A percentile compares a stretch with the other conserved stretches of the same genome.
Conservation (phyloP, 2,113 vertebrate genomes). For the Tursiops truncatus region DNA sequence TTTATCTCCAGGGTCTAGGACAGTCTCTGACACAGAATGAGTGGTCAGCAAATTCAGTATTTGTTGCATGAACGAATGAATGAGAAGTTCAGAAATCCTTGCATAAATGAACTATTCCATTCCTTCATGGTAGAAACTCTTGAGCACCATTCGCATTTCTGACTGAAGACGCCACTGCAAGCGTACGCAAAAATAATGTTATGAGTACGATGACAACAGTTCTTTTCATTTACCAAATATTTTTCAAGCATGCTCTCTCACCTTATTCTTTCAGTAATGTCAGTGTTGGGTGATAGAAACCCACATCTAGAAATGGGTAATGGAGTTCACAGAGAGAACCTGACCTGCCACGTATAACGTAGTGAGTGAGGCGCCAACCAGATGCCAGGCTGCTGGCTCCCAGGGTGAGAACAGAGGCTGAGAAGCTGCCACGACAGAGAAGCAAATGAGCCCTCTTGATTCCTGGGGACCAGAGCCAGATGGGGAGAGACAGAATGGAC, state of each 20-base stretch:
- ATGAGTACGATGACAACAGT: not conserved
- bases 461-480: not conserved
- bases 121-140: not conserved
- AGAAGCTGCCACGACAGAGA: not conserved
- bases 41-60: not conserved
- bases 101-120: not conserved
- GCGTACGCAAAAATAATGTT: not conserved
- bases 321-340: not conserved
- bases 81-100: not conserved
- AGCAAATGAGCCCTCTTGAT: not conserved
- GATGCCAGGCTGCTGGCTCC: not conserved
- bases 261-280: not conserved
- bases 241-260: not conserved
- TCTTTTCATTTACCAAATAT: not conserved
- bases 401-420: not conserved
- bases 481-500: conserved; percentile 55
- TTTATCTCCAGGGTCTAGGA: not conserved
- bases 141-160: not conserved
- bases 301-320: not conserved
- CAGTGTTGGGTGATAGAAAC: not conserved
- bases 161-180: not conserved
- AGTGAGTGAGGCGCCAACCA: not conserved
- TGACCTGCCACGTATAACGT: rapidly evolving
- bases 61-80: not conserved
- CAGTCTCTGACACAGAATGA: not conserved